Evolutionary conservation across 64 coral and sea anemone species (phyloP).

Genomic region (Astreopora myriophthalma): DNA sequence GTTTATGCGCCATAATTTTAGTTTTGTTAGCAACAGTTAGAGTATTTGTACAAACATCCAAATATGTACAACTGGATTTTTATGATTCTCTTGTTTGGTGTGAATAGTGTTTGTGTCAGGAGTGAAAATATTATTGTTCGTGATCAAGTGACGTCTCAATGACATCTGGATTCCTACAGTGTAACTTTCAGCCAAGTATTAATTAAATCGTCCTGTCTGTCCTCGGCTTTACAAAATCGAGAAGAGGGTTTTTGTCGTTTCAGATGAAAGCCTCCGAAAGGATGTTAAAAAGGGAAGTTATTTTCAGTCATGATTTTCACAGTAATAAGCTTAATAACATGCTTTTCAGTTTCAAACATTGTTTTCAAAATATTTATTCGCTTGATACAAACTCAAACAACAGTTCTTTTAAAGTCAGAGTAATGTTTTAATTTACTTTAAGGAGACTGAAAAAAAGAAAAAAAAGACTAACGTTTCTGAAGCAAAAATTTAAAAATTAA

Average conservation of each 20-base stretch:
- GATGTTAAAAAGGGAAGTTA: not conserved
- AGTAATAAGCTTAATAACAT: not conserved
- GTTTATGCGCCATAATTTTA: too few relatives aligned
- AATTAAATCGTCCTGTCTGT: too few relatives aligned
- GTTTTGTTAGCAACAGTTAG: not conserved
- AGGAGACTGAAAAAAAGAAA: not conserved
- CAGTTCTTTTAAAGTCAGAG: too few relatives aligned
- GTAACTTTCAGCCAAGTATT: not conserved
- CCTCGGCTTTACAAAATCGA: too few relatives aligned
- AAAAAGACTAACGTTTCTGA: not conserved
- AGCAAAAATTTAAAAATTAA: not conserved
- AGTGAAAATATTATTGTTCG: constrained; percentile 23
- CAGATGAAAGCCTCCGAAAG: not conserved
- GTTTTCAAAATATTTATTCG: not conserved
- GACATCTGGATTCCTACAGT: not conserved
- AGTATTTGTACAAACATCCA: not conserved
- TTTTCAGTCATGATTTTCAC: not conserved
- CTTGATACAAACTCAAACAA: not conserved
- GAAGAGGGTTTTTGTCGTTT: not conserved
- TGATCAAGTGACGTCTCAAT: not conserved
- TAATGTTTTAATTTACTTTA: too few relatives aligned
- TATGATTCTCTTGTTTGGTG: not conserved
- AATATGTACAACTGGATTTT: not conserved
- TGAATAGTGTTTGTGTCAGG: not conserved
- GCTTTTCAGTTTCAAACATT: not conserved